Conservation (phyloP, 2,797 vertebrate genomes). For the Chanos chanos region DNA sequence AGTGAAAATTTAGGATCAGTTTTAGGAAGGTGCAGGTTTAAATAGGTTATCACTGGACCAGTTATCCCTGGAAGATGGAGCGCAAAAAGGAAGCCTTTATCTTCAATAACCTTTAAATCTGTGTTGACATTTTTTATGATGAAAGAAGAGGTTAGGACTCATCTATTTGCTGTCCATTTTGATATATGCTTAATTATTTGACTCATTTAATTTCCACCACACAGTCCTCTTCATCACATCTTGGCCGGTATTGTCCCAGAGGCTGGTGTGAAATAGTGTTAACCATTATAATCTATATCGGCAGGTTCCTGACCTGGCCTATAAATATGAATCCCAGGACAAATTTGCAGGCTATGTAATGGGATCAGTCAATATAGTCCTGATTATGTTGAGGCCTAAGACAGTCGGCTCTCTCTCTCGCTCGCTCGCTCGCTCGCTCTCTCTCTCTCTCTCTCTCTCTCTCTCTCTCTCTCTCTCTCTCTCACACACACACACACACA, state of each 20-base stretch:
- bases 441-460: background rate
- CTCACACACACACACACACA: background rate
- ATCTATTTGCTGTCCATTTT: no score
- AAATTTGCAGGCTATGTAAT: conserved; percentile 27
- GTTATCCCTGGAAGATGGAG: no score
- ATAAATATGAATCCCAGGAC: conserved; percentile 33
- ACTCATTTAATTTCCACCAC: background rate
- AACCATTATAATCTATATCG: background rate
- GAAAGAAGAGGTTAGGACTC: no score
- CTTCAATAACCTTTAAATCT: no score
- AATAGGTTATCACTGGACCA: no score
- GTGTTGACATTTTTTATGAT: no score
- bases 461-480: background rate
- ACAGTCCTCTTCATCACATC: no score
- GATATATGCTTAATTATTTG: no score
- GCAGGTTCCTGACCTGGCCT: conserved; percentile 12
- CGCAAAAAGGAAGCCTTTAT: no score
- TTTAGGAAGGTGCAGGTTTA: no score
- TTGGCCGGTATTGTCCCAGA: background rate
- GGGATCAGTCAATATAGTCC: conserved; percentile 32
- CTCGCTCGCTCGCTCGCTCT: background rate
- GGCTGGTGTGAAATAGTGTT: conserved; percentile 15
- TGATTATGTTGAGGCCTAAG: conserved; percentile 14
- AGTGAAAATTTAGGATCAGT: no score
- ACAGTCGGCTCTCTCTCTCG: background rate